These are phyloP conservation scores for Ormyrus labotus DNA, from an alignment of 2,888 invertebrate species.

Conservation along the genomic window DNA sequence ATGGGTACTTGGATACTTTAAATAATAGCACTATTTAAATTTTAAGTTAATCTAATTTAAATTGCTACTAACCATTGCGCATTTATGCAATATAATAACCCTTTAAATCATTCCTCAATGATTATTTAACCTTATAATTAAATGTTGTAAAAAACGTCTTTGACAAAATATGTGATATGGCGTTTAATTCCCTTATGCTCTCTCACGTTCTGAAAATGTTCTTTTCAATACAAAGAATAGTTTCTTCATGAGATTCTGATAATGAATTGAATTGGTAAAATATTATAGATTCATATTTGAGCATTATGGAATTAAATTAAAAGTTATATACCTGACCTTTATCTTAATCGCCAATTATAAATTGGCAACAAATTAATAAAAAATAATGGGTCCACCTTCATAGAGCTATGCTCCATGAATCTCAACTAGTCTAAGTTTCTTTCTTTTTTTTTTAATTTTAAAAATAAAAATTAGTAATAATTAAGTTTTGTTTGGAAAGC, in stretches of 20 bases:
- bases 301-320: constrained; percentile 26
- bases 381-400: background rate
- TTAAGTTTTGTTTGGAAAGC: constrained; percentile 14
- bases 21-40: too few species aligned
- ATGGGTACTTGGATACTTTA: too few species aligned
- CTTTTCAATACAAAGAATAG: too few species aligned
- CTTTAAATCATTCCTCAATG: background rate
- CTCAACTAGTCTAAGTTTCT: constrained; percentile 27
- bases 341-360: background rate
- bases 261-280: too few species aligned
- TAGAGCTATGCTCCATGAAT: constrained; percentile 10
- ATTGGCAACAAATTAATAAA: constrained; percentile 13
- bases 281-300: background rate
- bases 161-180: too few species aligned
- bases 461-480: constrained; percentile 10
- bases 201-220: too few species aligned
- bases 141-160: too few species aligned
- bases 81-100: background rate
- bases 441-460: too few species aligned
- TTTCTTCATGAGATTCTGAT: too few species aligned
- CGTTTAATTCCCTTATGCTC: too few species aligned
- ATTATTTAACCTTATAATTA: too few species aligned
- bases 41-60: too few species aligned
- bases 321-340: background rate
- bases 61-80: background rate